Evolutionary conservation across 2,888 invertebrate genomes (phyloP).

Genomic region (Tachina grossa): DNA sequence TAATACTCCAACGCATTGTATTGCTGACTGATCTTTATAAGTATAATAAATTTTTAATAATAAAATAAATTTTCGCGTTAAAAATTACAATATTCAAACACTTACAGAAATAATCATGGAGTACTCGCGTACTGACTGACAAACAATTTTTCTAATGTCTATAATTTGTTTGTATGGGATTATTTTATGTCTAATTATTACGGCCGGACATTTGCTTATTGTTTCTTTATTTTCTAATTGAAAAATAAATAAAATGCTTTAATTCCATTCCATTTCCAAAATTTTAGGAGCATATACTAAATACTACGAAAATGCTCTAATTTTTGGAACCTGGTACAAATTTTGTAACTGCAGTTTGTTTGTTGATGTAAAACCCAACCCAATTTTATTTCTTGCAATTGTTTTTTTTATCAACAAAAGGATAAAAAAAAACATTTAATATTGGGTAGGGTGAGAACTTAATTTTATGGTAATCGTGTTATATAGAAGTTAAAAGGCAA

Average conservation of each 20-base stretch:
- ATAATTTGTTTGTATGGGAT: slow-evolving; percentile 38
- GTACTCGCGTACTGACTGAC: not conserved
- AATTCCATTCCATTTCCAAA: slow-evolving; percentile 28
- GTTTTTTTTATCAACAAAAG: slow-evolving; percentile 13
- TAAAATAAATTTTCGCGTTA: slow-evolving; percentile 53
- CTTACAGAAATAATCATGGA: slow-evolving; percentile 46
- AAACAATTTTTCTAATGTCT: slow-evolving; percentile 31
- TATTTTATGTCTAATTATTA: slow-evolving; percentile 31
- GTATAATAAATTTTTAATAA: slow-evolving; percentile 50
- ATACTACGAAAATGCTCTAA: slow-evolving; percentile 31
- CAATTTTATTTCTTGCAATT: slow-evolving; percentile 17
- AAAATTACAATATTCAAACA: slow-evolving; percentile 48
- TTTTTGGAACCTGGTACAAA: not conserved
- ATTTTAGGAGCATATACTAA: not conserved
- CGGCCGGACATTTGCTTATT: slow-evolving; percentile 29
- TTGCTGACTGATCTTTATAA: slow-evolving; percentile 26
- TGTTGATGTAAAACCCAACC: slow-evolving; percentile 25
- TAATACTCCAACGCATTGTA: slow-evolving; percentile 56
- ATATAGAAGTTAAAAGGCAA: slow-evolving; percentile 4
- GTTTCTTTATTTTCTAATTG: slow-evolving; percentile 1
- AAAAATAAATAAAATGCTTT: slow-evolving; percentile 33
- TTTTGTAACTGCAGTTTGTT: slow-evolving; percentile 24
- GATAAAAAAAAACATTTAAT: slow-evolving; percentile 16
- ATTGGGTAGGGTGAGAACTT: slow-evolving; percentile 55
- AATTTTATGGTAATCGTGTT: not conserved